Evolutionary conservation across 2,797 vertebrate genomes (phyloP).

Genomic region (Holocentrus rufus): DNA sequence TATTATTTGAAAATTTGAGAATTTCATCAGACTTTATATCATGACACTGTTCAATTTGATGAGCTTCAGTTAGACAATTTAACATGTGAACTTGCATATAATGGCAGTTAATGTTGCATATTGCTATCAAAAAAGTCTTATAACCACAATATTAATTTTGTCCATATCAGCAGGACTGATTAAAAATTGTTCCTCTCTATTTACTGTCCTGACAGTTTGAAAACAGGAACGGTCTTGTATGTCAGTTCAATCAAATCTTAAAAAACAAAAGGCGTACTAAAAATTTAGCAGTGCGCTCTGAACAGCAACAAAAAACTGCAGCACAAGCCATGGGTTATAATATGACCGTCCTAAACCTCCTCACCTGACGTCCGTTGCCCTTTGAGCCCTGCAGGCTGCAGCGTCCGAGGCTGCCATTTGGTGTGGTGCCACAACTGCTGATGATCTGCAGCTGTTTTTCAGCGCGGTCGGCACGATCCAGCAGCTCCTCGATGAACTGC

Average conservation of each 20-base stretch:
- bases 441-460: constrained; percentile 99
- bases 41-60: too few species aligned
- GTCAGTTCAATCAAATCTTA: background rate
- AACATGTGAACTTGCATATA: too few species aligned
- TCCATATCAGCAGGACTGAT: too few species aligned
- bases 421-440: constrained; percentile 96
- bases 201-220: background rate
- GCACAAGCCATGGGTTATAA: background rate
- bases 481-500: constrained; percentile 98
- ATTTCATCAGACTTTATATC: too few species aligned
- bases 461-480: constrained; percentile 95
- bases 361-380: constrained; percentile 83
- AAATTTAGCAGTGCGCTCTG: too few species aligned
- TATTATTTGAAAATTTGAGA: too few species aligned
- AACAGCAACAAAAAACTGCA: background rate
- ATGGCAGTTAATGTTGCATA: too few species aligned
- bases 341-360: background rate
- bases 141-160: too few species aligned
- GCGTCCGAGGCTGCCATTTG: constrained; percentile 92
- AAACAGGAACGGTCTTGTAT: background rate
- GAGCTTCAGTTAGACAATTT: too few species aligned
- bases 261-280: background rate
- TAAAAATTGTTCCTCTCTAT: background rate
- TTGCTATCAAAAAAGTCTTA: too few species aligned
- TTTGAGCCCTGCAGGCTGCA: constrained; percentile 89